phyloP scores from a whole-genome alignment of 2,113 vertebrate species.

The Glaucomys volans region DNA sequence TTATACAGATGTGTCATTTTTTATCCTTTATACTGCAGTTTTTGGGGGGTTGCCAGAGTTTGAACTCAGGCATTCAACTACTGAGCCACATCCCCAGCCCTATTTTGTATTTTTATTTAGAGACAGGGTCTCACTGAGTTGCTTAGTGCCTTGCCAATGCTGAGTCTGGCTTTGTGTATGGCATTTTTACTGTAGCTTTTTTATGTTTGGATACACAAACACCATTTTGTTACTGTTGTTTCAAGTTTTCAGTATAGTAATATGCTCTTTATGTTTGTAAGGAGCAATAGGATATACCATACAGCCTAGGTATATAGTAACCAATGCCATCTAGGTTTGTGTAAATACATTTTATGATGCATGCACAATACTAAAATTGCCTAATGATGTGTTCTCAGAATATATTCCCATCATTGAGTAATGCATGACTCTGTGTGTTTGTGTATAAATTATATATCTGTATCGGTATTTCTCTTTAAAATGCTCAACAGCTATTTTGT shows the following conservation, averaged over 20 bases:
- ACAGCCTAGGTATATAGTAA: background rate
- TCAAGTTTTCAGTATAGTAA: background rate
- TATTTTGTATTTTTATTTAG: no score
- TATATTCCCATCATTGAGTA: background rate
- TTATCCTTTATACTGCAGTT: background rate
- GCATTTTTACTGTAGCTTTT: background rate
- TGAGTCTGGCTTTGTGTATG: no score
- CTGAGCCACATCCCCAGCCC: no score
- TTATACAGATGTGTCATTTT: background rate
- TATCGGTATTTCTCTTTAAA: background rate
- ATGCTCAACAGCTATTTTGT: fast-evolving
- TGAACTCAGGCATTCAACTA: no score
- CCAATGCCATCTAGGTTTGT: background rate
- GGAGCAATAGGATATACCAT: no score
- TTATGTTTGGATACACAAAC: no score
- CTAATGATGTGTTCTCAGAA: background rate
- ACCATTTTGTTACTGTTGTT: background rate
- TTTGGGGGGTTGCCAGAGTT: no score
- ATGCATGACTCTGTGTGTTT: fast-evolving
- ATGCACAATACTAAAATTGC: no score
- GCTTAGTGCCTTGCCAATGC: no score
- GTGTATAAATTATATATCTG: background rate
- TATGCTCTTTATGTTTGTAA: no score
- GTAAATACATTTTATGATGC: no score
- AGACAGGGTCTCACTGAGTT: no score